Evolutionary conservation across 2,113 vertebrate genomes (phyloP).

Genomic region (Gallinago paraguaiae): DNA sequence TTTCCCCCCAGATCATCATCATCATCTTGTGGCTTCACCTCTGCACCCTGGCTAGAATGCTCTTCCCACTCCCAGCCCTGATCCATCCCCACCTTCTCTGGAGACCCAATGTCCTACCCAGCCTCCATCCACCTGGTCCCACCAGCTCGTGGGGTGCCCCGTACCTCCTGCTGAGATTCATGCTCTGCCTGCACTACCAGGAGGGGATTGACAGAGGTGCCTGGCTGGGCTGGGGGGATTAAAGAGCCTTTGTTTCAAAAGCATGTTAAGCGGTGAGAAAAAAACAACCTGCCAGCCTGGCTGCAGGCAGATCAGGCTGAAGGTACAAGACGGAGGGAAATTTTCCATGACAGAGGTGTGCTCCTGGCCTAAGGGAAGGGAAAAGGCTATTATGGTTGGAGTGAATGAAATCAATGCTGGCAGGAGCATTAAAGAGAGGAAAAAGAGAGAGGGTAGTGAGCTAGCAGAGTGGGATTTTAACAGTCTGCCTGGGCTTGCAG

Average conservation of each 20-base stretch:
- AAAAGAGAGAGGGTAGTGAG: not conserved
- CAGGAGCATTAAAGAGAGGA: slow-evolving; percentile 3
- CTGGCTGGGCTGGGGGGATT: slow-evolving; percentile 6
- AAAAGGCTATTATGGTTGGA: slow-evolving; percentile 30
- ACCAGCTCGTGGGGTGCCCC: accelerated
- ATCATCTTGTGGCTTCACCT: not conserved
- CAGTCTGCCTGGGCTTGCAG: not conserved
- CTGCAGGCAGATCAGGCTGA: slow-evolving; percentile 22
- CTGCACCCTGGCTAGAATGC: not conserved
- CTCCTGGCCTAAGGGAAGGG: slow-evolving; percentile 54
- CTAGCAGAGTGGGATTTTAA: not conserved
- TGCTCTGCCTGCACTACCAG: not conserved
- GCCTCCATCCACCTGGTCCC: not conserved
- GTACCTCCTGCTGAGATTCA: not conserved
- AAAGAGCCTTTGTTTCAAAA: slow-evolving; percentile 48
- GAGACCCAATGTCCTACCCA: accelerated
- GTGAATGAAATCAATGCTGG: slow-evolving; percentile 35
- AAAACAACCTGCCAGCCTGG: not conserved
- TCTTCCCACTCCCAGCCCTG: not conserved
- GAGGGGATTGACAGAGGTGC: not conserved
- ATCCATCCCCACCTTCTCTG: not conserved
- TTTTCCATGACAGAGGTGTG: slow-evolving; percentile 50
- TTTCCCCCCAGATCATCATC: too few species aligned
- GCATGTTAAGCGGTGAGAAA: slow-evolving; percentile 4
- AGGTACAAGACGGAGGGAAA: slow-evolving; percentile 48